Conservation (phyloP, 2,888 invertebrate genomes). For the Acrobasis repandana region DNA sequence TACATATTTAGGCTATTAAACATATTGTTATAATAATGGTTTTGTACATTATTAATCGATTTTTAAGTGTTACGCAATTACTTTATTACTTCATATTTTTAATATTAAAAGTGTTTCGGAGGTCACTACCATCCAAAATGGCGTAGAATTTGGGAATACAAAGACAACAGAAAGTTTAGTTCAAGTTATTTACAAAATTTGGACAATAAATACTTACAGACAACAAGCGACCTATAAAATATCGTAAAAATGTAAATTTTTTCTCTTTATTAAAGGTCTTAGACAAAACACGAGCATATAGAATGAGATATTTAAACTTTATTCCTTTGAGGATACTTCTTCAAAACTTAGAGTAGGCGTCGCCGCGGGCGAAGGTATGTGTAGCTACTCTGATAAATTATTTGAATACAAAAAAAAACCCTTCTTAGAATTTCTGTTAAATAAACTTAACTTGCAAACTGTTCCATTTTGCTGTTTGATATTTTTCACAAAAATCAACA, state of each 20-base stretch:
- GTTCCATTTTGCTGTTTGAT: conserved; percentile 31
- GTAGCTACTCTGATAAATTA: neutral
- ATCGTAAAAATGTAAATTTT: neutral
- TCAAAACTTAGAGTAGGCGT: neutral
- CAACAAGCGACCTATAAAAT: no score
- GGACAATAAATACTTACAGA: neutral
- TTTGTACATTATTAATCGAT: no score
- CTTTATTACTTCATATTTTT: no score
- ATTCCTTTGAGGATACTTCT: neutral
- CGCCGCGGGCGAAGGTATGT: neutral
- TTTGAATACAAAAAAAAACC: conserved; percentile 23
- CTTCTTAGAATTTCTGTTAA: conserved; percentile 33
- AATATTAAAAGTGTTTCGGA: no score
- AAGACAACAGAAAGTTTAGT: no score
- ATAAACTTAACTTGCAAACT: conserved; percentile 38
- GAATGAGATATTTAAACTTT: neutral
- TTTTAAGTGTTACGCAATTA: no score
- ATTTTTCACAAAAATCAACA: conserved; percentile 42
- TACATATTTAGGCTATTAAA: no score
- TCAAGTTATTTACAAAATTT: no score
- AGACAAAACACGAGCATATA: neutral
- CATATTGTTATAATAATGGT: no score
- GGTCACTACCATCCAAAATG: no score
- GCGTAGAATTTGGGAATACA: no score
- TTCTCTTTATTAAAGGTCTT: no score